These are phyloP conservation scores for Alectura lathami DNA, from an alignment of 2,113 vertebrate species.

Conservation along the genomic window DNA sequence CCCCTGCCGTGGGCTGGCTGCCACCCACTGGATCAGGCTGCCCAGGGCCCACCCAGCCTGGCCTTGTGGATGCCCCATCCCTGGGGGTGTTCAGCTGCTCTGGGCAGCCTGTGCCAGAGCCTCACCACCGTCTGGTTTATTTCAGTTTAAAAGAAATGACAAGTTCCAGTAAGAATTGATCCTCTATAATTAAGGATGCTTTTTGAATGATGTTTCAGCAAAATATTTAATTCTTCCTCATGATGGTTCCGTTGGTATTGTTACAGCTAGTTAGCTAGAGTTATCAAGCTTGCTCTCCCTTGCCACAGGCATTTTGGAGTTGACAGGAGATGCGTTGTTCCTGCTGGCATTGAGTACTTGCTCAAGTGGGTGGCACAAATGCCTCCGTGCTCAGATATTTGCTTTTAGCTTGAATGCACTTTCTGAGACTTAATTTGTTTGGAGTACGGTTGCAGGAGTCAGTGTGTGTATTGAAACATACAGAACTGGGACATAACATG, in stretches of 20 bases:
- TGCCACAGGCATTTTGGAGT: neutral
- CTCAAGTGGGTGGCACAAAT: neutral
- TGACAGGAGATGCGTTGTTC: slow-evolving; percentile 1
- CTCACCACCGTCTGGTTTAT: too few species aligned
- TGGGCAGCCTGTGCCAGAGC: too few species aligned
- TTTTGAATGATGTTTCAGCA: neutral
- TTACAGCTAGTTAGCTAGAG: neutral
- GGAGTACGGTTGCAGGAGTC: neutral
- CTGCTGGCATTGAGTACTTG: neutral
- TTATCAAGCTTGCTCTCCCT: neutral
- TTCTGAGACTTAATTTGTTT: neutral
- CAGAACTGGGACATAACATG: neutral
- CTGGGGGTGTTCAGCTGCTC: too few species aligned
- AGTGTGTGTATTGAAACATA: neutral
- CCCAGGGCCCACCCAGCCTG: too few species aligned
- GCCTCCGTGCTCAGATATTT: neutral
- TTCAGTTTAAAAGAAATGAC: neutral
- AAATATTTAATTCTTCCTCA: neutral
- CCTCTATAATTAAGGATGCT: neutral
- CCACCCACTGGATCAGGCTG: too few species aligned
- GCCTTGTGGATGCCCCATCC: too few species aligned
- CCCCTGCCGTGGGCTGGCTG: too few species aligned
- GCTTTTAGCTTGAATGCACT: neutral
- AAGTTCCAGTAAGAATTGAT: neutral
- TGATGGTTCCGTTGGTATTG: neutral